These are phyloP conservation scores for Tineola bisselliella DNA, from an alignment of 2,888 invertebrate genomes.

Conservation along the genomic window DNA sequence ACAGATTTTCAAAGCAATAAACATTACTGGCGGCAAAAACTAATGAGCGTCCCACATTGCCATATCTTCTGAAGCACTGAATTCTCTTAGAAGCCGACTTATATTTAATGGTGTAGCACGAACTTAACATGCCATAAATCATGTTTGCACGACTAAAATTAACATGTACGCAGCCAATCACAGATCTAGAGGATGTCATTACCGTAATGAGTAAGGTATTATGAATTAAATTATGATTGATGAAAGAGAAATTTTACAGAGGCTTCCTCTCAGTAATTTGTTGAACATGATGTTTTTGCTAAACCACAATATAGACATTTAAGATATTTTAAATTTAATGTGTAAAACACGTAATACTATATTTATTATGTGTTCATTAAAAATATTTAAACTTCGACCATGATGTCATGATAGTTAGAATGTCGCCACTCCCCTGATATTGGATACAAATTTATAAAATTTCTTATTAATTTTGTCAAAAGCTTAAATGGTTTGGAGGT, in stretches of 20 bases:
- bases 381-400: not conserved
- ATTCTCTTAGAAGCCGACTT: not conserved
- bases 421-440: not conserved
- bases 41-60: conserved; percentile 17
- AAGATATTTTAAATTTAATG: not conserved
- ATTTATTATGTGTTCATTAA: too few relatives aligned
- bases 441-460: not conserved
- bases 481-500: not conserved
- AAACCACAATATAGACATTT: not conserved
- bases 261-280: conserved; percentile 9
- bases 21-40: conserved; percentile 16
- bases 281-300: not conserved
- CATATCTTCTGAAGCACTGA: conserved; percentile 1
- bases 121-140: conserved; percentile 21
- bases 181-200: conserved; percentile 24
- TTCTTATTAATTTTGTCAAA: not conserved
- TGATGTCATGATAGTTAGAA: not conserved
- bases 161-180: conserved; percentile 19
- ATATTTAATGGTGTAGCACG: not conserved
- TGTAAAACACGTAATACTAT: too few relatives aligned
- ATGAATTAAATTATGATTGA: conserved; percentile 27
- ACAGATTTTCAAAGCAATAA: conserved; percentile 19
- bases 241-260: conserved; percentile 20
- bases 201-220: conserved; percentile 26
- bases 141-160: conserved; percentile 23